A percentile compares a stretch with the other conserved stretches of the same genome.
Conservation (phyloP, 1,140 invertebrate species). For the Hypothenemus hampei region DNA sequence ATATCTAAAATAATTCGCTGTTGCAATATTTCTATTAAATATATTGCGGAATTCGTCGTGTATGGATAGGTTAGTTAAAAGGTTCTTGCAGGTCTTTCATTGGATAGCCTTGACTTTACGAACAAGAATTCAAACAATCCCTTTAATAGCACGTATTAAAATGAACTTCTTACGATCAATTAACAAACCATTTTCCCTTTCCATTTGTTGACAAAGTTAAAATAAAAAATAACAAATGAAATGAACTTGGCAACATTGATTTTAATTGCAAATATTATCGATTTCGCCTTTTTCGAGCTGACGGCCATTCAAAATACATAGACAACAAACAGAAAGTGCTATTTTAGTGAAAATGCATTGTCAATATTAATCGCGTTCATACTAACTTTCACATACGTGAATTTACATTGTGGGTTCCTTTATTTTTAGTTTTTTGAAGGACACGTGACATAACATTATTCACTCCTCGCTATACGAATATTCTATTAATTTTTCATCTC, state of each 20-base stretch:
- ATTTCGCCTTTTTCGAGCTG: too few relatives aligned
- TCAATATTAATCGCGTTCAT: not conserved
- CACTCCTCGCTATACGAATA: too few relatives aligned
- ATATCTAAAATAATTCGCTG: constrained; percentile 5
- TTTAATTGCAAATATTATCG: too few relatives aligned
- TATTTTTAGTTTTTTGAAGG: too few relatives aligned
- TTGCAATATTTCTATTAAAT: constrained; percentile 4
- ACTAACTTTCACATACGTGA: not conserved
- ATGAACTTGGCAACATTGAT: too few relatives aligned
- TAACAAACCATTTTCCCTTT: constrained; percentile 5
- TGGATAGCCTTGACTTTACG: constrained; percentile 10
- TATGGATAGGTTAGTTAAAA: not conserved
- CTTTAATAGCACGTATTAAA: constrained; percentile 4
- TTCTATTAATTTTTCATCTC: too few relatives aligned
- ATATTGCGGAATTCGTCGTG: not conserved
- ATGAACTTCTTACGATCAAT: constrained; percentile 5
- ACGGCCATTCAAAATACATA: too few relatives aligned
- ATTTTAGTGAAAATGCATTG: not conserved
- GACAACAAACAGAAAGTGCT: not conserved
- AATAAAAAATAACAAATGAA: too few relatives aligned
- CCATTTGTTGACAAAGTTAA: not conserved
- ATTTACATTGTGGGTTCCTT: too few relatives aligned
- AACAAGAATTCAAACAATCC: constrained; percentile 18
- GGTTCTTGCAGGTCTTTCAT: too few relatives aligned
- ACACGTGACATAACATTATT: too few relatives aligned